Conservation (phyloP, 2,888 invertebrate species). For the Tenthredo scrophulariae region DNA sequence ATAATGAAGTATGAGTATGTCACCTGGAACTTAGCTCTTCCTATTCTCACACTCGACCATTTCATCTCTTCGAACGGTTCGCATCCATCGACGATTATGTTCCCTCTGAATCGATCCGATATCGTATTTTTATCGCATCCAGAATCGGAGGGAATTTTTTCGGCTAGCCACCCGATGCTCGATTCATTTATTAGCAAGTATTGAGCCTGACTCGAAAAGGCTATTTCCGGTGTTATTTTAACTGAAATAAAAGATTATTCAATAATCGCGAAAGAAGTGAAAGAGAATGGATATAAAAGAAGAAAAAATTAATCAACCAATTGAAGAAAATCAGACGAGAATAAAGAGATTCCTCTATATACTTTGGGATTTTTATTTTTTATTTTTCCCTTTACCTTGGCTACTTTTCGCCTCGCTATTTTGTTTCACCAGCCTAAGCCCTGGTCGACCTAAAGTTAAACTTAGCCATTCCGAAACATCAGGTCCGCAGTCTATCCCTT, state of each 20-base stretch:
- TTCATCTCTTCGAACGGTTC: conserved; percentile 88
- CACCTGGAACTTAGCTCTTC: conserved; percentile 84
- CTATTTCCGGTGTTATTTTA: conserved; percentile 76
- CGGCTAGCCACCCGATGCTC: conserved; percentile 87
- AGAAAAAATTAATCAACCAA: conserved; percentile 5
- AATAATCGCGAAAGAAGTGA: not conserved
- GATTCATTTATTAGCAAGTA: conserved; percentile 89
- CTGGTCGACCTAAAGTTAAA: conserved; percentile 84
- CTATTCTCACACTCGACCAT: conserved; percentile 85
- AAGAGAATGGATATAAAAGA: not conserved
- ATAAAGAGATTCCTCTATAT: not conserved
- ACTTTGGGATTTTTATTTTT: conserved; percentile 9
- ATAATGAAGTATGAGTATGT: not conserved
- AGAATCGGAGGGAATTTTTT: conserved; percentile 79
- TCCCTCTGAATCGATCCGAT: conserved; percentile 92
- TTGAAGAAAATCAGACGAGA: conserved; percentile 21
- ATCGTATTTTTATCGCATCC: conserved; percentile 82
- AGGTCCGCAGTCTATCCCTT: conserved; percentile 92
- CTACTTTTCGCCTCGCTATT: conserved; percentile 59
- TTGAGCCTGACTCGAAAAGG: conserved; percentile 91
- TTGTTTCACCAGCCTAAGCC: conserved; percentile 86
- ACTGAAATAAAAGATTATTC: conserved; percentile 59
- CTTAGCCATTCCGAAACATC: conserved; percentile 91
- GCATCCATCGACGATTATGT: conserved; percentile 89
- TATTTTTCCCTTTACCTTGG: conserved; percentile 46